Base-by-base conservation (phyloP, 2,888 invertebrate genomes). In the Amphipyra berbera region DNA sequence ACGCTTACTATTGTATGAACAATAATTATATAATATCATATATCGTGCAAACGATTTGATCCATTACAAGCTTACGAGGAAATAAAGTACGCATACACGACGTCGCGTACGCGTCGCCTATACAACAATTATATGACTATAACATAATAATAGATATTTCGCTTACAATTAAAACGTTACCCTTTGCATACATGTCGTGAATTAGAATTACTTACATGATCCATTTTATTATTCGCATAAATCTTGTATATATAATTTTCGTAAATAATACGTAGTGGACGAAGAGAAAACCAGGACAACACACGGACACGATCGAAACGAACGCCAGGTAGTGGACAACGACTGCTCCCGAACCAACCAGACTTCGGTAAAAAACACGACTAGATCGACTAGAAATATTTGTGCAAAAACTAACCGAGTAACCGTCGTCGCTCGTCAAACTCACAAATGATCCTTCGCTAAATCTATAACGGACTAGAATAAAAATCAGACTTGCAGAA, bases 401-500 rank as follows among this genome's bases (percentile, higher is more conserved):
- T 84, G 88, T 88, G 88, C 88, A 85, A 78, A 77, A 78, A 82
- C 83, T 84, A 86, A 78, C 45, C 58, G 73, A 79, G 78, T 78
- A 69, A 78, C 72, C 67, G 48, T 57, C 67, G 72, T 73, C 73
- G 72, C 73, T 78, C 76, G 68, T 67, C 62, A 40, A 63, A 67
- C 46, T 75, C 68, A 59, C 67, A 69, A 68, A 70, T 59, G 69
- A 70, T 73, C 74, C 67, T 69, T 61, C 49, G 48, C 79, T 81
- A 79, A 33, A 60, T 66, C 69, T 74, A 84, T 80, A 82, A 82
- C 73, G 76, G 90, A 91, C 91, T 90, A 90, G 91, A 87, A 83
- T 88, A 79, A 81, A 88, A 85, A 90, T 90, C 89, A 90, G 89
- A 88, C 88, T 90, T 84, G 83, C 80, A 71, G 68, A 78, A 85